Evolutionary conservation across 2,797 vertebrate genomes (phyloP).

Genomic region (Spinibarbus caldwelli): DNA sequence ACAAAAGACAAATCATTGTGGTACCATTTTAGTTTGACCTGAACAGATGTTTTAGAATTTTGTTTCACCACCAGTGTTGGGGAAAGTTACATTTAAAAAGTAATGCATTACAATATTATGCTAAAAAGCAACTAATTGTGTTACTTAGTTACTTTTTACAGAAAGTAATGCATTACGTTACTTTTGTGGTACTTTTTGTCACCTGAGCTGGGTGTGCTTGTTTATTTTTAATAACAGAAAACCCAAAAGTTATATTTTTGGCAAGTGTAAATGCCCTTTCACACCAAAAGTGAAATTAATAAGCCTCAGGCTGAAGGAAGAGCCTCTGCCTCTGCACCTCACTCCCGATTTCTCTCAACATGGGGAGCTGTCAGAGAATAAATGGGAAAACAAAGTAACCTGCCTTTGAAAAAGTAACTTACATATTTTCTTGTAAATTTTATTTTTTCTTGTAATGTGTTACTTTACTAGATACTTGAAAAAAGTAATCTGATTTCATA

Average conservation of each 20-base stretch:
- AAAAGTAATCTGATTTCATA: neutral
- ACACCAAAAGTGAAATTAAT: neutral
- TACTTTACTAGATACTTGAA: neutral
- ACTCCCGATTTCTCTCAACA: neutral
- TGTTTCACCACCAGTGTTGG: neutral
- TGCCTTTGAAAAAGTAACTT: neutral
- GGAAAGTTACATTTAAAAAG: neutral
- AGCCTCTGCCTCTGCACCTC: too few species aligned
- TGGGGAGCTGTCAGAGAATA: too few species aligned
- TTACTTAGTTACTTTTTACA: neutral
- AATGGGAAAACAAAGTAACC: too few species aligned
- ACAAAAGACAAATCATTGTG: neutral
- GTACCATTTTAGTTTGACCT: constrained; percentile 21
- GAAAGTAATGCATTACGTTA: neutral
- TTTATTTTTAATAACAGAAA: neutral
- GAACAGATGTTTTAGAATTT: neutral
- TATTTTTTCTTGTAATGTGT: neutral
- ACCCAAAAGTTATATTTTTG: neutral
- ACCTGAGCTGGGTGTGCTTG: neutral
- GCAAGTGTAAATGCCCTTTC: neutral
- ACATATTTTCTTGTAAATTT: neutral
- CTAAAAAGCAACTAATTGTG: neutral
- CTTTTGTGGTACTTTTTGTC: neutral
- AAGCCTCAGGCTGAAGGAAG: neutral
- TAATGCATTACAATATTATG: neutral